Evolutionary conservation across 2,888 invertebrate species (phyloP).

Genomic region (Lymantria dispar): DNA sequence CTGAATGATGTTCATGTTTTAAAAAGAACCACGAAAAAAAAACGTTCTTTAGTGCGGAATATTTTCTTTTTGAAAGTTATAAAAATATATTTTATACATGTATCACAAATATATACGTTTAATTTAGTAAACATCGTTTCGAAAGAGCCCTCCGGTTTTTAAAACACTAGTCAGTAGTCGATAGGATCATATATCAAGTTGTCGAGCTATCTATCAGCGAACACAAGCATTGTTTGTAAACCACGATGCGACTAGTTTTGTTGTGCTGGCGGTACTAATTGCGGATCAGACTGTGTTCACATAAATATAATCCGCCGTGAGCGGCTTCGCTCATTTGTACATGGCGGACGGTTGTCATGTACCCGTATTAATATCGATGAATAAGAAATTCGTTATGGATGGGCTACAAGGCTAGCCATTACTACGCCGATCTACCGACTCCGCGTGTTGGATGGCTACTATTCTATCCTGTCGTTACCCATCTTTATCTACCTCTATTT

Average conservation of each 20-base stretch:
- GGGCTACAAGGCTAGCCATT: slow-evolving; percentile 75
- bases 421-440: slow-evolving; percentile 58
- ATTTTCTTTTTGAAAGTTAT: too few species aligned
- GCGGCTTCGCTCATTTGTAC: slow-evolving; percentile 76
- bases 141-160: slow-evolving; percentile 24
- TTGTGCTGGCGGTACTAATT: slow-evolving; percentile 66
- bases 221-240: slow-evolving; percentile 40
- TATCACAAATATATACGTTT: slow-evolving; percentile 1
- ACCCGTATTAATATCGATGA: slow-evolving; percentile 79
- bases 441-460: slow-evolving; percentile 59
- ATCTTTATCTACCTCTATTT: slow-evolving; percentile 66
- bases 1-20: too few species aligned
- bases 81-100: not conserved
- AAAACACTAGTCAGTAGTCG: slow-evolving; percentile 31
- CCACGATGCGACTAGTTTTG: slow-evolving; percentile 40
- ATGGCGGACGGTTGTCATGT: slow-evolving; percentile 77
- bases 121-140: slow-evolving; percentile 4
- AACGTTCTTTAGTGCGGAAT: too few species aligned
- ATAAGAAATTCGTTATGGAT: slow-evolving; percentile 81
- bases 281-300: slow-evolving; percentile 72
- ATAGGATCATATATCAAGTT: slow-evolving; percentile 35
- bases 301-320: slow-evolving; percentile 76
- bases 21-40: too few species aligned
- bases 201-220: slow-evolving; percentile 32
- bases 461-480: slow-evolving; percentile 60